Evolutionary conservation across 2,113 vertebrate species (phyloP).

Genomic region (Steatornis caripensis): DNA sequence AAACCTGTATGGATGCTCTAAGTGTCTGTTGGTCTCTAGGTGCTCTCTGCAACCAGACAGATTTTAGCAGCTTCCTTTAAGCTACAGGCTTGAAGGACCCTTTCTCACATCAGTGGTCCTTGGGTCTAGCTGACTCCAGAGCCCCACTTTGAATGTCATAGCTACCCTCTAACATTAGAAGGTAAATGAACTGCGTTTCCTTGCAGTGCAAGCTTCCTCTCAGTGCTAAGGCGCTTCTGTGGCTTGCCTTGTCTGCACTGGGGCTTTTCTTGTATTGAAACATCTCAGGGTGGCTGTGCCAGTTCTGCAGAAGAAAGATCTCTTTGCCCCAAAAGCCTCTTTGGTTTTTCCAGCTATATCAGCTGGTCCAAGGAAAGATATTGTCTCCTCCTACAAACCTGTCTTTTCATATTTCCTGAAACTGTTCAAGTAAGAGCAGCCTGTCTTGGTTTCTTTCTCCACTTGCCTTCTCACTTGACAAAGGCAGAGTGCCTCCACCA

Average conservation of each 20-base stretch:
- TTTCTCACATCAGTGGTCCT: background rate
- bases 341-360: background rate
- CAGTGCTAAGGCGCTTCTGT: background rate
- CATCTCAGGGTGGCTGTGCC: background rate
- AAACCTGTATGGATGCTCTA: background rate
- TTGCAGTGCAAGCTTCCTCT: background rate
- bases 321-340: background rate
- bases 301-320: background rate
- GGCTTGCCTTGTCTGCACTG: background rate
- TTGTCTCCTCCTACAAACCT: background rate
- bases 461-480: too few relatives aligned
- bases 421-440: background rate
- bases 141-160: background rate
- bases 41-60: background rate
- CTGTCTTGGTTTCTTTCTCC: too few relatives aligned
- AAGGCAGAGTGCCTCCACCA: too few relatives aligned
- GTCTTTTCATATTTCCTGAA: background rate
- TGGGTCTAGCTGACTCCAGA: background rate
- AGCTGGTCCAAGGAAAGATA: background rate
- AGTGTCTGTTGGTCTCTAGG: background rate
- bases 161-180: background rate
- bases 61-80: background rate
- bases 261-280: background rate
- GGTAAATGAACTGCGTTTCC: fast-evolving
- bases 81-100: background rate